A percentile compares a stretch with the other conserved stretches of the same genome.
These are phyloP conservation scores for Aviceda subcristata DNA, from an alignment of 2,113 vertebrate genomes.

Conservation along the genomic window DNA sequence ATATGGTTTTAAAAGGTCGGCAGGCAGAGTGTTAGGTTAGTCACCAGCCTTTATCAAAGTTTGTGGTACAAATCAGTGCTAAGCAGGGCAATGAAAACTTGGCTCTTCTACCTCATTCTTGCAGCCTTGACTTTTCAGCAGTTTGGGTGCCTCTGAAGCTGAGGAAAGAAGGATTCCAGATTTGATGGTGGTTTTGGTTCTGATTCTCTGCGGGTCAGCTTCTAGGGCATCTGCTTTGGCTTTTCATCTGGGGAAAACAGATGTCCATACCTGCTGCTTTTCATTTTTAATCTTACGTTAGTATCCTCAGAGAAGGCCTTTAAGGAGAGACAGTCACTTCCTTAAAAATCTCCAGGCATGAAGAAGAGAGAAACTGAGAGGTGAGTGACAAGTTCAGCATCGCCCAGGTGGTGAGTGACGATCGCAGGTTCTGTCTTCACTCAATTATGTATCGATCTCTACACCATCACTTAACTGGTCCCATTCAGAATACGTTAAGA, in stretches of 20 bases:
- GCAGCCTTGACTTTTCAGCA: neutral
- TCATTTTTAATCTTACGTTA: neutral
- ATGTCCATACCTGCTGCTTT: neutral
- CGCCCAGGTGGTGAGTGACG: neutral
- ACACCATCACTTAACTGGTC: neutral
- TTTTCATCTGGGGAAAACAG: neutral
- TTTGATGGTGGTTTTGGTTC: neutral
- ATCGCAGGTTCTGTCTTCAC: neutral
- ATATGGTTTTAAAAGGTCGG: neutral
- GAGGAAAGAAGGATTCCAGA: neutral
- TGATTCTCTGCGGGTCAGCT: neutral
- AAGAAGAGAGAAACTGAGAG: neutral
- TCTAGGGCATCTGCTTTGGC: too few relatives aligned
- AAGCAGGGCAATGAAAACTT: neutral
- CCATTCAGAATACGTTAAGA: neutral
- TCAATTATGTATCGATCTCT: rapidly evolving
- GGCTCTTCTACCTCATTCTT: neutral
- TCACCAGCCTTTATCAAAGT: neutral
- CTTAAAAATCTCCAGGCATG: neutral
- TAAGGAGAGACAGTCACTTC: neutral
- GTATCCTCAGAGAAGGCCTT: neutral
- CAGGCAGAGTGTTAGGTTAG: neutral
- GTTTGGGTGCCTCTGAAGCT: neutral
- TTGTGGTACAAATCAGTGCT: neutral
- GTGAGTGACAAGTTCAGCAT: neutral